phyloP scores from a whole-genome alignment of 1,140 invertebrate species.

The Paraescarpia echinospica region DNA sequence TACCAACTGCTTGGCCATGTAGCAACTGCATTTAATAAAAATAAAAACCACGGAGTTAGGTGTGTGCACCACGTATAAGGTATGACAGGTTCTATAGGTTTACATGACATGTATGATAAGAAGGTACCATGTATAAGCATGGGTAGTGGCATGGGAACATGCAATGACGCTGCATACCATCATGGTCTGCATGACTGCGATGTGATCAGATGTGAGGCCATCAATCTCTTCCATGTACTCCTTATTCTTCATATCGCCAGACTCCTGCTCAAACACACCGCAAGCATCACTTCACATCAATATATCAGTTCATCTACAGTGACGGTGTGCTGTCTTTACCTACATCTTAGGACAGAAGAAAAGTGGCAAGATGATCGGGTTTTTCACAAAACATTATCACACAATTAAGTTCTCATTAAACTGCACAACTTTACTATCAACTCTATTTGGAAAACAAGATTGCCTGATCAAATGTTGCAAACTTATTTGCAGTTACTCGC shows the following conservation, averaged over 20 bases:
- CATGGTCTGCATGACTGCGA: not conserved
- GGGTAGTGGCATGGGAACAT: not conserved
- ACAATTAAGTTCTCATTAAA: not conserved
- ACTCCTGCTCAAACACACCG: not conserved
- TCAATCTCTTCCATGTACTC: not conserved
- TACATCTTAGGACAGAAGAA: not conserved
- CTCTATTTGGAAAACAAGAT: not conserved
- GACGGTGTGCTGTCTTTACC: not conserved
- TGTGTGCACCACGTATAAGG: not conserved
- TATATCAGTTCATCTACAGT: not conserved
- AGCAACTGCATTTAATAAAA: too few relatives aligned
- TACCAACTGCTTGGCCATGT: not conserved
- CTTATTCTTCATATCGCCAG: not conserved
- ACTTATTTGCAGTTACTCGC: too few relatives aligned
- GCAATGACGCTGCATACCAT: not conserved
- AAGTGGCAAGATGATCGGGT: too few relatives aligned
- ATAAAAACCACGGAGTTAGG: not conserved
- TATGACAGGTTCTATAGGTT: not conserved
- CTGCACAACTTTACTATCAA: not conserved
- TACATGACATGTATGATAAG: too few relatives aligned
- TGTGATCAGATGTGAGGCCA: not conserved
- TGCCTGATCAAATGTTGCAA: not conserved
- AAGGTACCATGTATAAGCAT: too few relatives aligned
- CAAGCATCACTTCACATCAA: not conserved
- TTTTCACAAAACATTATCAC: not conserved